Evolutionary conservation across 2,797 vertebrate genomes (phyloP).

Genomic region (Tarsius wallacei): DNA sequence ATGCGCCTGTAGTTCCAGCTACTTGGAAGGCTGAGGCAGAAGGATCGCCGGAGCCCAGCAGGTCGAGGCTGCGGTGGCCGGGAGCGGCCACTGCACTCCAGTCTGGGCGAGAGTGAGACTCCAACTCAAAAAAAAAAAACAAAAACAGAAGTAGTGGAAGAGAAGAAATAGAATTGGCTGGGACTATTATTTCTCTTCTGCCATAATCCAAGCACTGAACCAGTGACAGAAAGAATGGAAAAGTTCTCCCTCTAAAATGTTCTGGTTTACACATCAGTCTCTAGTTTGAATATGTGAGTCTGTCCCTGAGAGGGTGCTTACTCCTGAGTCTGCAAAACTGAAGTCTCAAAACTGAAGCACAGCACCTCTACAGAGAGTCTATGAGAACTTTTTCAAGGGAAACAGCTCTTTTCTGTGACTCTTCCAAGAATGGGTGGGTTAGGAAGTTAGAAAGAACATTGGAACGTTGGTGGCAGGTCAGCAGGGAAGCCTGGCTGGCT

Average conservation of each 20-base stretch:
- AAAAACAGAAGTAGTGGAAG: neutral
- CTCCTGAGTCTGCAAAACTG: neutral
- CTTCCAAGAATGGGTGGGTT: neutral
- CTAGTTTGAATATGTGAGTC: neutral
- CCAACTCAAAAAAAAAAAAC: too few relatives aligned
- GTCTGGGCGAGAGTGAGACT: too few relatives aligned
- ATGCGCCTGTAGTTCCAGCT: too few relatives aligned
- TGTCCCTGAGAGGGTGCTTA: neutral
- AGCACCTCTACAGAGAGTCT: neutral
- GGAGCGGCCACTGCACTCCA: too few relatives aligned
- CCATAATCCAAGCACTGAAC: neutral
- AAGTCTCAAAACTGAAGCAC: neutral
- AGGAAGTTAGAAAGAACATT: neutral
- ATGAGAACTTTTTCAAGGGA: conserved; percentile 1
- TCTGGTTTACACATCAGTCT: neutral
- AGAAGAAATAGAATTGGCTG: neutral
- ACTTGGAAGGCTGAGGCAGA: too few relatives aligned
- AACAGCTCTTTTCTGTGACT: neutral
- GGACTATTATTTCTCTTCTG: neutral
- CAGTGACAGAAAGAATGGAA: conserved; percentile 8
- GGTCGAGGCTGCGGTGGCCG: too few relatives aligned
- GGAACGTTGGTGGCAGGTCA: neutral
- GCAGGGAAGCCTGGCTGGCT: neutral
- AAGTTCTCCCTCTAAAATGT: neutral
- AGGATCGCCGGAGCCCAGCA: too few relatives aligned